A percentile compares a stretch with the other conserved stretches of the same genome.
Conservation (phyloP, 2,888 invertebrate species). For the Ornithoptera alexandrae region DNA sequence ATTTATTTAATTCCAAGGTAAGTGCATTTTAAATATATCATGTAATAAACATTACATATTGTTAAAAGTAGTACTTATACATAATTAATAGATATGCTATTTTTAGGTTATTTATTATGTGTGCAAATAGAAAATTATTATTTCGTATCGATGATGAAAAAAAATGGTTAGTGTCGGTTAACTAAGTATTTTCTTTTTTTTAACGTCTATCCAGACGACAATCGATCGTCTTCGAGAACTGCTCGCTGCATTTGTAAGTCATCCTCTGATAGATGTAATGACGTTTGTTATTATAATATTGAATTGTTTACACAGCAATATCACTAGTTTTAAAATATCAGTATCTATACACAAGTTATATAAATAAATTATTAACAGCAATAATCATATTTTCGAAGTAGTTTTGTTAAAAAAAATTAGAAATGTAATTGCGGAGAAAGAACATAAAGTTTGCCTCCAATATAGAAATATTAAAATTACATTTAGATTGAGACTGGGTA, state of each 20-base stretch:
- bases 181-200: not conserved
- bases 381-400: not conserved
- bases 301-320: not conserved
- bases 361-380: too few relatives aligned
- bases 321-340: not conserved
- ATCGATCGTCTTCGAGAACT: slow-evolving; percentile 14
- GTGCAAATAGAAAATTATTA: not conserved
- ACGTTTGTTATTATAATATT: slow-evolving; percentile 6
- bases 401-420: not conserved
- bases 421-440: not conserved
- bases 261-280: slow-evolving; percentile 7
- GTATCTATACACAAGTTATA: not conserved
- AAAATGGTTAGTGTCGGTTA: not conserved
- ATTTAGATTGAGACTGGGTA: not conserved
- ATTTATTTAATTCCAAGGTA: not conserved
- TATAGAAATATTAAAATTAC: not conserved
- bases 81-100: not conserved
- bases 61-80: not conserved
- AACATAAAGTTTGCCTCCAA: not conserved
- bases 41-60: not conserved
- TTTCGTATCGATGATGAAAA: not conserved
- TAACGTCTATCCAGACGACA: slow-evolving; percentile 1
- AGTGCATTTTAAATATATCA: not conserved
- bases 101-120: not conserved
- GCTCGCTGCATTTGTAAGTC: slow-evolving; percentile 23